A percentile compares a stretch with the other conserved stretches of the same genome.
These are phyloP conservation scores for Drosophila prolongata DNA, from an alignment of 2,888 invertebrate species.

Conservation along the genomic window DNA sequence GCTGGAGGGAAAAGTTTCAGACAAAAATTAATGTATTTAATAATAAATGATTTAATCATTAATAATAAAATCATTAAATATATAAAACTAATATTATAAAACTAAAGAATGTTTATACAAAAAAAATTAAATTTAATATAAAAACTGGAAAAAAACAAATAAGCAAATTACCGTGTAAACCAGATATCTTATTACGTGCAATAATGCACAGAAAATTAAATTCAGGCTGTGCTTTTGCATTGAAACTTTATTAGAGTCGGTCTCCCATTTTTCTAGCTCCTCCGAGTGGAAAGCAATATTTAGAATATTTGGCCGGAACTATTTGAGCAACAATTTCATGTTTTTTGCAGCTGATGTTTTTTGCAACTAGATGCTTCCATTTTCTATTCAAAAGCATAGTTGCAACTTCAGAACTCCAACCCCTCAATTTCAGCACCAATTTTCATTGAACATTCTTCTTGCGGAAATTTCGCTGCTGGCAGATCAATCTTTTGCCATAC, in stretches of 20 bases:
- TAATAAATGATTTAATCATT: too few relatives aligned
- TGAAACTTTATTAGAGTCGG: constrained; percentile 21
- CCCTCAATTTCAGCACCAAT: background rate
- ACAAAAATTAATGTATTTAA: too few relatives aligned
- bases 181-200: background rate
- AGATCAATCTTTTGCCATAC: constrained; percentile 16
- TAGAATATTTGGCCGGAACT: constrained; percentile 1
- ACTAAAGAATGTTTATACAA: too few relatives aligned
- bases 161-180: background rate
- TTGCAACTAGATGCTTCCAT: constrained; percentile 14
- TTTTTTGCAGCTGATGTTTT: constrained; percentile 8
- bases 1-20: too few relatives aligned
- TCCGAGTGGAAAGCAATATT: constrained; percentile 8
- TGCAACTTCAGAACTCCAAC: background rate
- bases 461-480: constrained; percentile 19
- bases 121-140: background rate
- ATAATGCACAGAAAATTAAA: constrained; percentile 2
- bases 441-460: constrained; percentile 27
- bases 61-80: too few relatives aligned
- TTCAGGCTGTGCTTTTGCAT: background rate
- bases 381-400: constrained; percentile 38
- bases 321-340: constrained; percentile 19
- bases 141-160: too few relatives aligned
- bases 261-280: background rate
- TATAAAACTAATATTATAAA: too few relatives aligned